These are phyloP conservation scores for Miichthys miiuy DNA, from an alignment of 2,797 vertebrate species.

Conservation along the genomic window DNA sequence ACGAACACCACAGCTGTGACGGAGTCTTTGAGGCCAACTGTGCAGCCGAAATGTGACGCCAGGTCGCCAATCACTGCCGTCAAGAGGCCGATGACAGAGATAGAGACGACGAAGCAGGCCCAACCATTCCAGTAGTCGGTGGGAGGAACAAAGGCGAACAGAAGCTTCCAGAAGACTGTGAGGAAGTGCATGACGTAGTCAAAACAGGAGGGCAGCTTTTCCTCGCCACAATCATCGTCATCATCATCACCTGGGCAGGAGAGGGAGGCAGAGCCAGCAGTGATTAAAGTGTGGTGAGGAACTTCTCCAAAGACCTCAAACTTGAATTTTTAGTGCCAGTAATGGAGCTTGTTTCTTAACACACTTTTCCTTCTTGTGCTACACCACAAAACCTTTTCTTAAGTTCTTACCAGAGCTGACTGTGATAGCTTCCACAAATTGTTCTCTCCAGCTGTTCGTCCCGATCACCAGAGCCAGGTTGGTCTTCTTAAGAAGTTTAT, in stretches of 20 bases:
- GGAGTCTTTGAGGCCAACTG: conserved; percentile 96
- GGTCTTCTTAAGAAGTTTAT: conserved; percentile 98
- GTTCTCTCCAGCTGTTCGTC: conserved; percentile 97
- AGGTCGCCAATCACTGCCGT: conserved; percentile 96
- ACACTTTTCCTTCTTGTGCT: too few relatives aligned
- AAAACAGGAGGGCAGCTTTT: conserved; percentile 93
- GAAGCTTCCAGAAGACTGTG: conserved; percentile 97
- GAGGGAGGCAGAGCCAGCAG: background rate
- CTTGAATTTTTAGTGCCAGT: too few relatives aligned
- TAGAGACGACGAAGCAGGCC: conserved; percentile 96
- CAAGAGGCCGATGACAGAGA: conserved; percentile 93
- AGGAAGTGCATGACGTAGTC: conserved; percentile 98
- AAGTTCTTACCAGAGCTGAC: conserved; percentile 90
- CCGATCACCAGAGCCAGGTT: conserved; percentile 96
- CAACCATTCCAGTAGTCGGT: conserved; percentile 97
- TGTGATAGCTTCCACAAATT: conserved; percentile 96
- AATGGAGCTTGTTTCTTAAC: too few relatives aligned
- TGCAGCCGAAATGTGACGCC: conserved; percentile 98
- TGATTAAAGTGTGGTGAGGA: too few relatives aligned
- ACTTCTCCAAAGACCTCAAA: too few relatives aligned
- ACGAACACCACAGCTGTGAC: conserved; percentile 98
- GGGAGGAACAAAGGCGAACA: conserved; percentile 95
- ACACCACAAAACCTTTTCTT: too few relatives aligned
- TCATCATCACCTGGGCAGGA: conserved; percentile 86
- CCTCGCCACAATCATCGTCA: conserved; percentile 88